A percentile compares a stretch with the other conserved stretches of the same genome.
phyloP scores from a whole-genome alignment of 2,797 vertebrate genomes.

The Anableps anableps region DNA sequence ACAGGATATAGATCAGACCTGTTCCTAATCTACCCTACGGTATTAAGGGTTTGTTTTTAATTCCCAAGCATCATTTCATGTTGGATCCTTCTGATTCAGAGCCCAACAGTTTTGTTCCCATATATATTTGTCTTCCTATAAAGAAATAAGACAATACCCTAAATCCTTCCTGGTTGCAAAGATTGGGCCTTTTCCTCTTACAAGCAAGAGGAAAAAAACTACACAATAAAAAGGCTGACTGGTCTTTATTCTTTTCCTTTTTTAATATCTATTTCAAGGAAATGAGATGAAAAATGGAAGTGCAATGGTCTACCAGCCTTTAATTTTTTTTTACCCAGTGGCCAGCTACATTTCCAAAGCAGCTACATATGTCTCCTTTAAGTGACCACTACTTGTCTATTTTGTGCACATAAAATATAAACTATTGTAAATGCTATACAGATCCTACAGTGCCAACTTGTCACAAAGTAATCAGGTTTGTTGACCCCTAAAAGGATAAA shows the following conservation, averaged over 20 bases:
- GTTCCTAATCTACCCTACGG: slow-evolving; percentile 46
- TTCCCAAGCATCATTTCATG: slow-evolving; percentile 42
- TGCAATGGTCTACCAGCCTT: slow-evolving; percentile 78
- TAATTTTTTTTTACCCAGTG: slow-evolving; percentile 69
- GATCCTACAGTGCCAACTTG: slow-evolving; percentile 69
- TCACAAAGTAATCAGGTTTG: slow-evolving; percentile 64
- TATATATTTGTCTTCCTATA: slow-evolving; percentile 60
- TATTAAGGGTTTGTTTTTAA: slow-evolving; percentile 21
- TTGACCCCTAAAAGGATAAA: slow-evolving; percentile 64
- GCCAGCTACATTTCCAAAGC: slow-evolving; percentile 81
- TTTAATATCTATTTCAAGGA: slow-evolving; percentile 67
- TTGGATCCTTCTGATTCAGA: slow-evolving; percentile 54
- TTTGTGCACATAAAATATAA: slow-evolving; percentile 80
- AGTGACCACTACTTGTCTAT: slow-evolving; percentile 77
- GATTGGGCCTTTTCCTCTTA: slow-evolving; percentile 72
- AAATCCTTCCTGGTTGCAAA: slow-evolving; percentile 69
- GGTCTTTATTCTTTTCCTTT: slow-evolving; percentile 60
- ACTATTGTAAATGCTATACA: slow-evolving; percentile 77
- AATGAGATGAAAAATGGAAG: slow-evolving; percentile 83
- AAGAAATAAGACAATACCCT: slow-evolving; percentile 70
- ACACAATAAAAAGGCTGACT: slow-evolving; percentile 76
- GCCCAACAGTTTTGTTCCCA: slow-evolving; percentile 68
- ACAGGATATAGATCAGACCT: slow-evolving; percentile 59
- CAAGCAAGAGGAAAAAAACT: slow-evolving; percentile 73
- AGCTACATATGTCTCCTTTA: slow-evolving; percentile 79